Base-by-base conservation (phyloP, 2,113 vertebrate species). In the Heterochromis multidens region DNA sequence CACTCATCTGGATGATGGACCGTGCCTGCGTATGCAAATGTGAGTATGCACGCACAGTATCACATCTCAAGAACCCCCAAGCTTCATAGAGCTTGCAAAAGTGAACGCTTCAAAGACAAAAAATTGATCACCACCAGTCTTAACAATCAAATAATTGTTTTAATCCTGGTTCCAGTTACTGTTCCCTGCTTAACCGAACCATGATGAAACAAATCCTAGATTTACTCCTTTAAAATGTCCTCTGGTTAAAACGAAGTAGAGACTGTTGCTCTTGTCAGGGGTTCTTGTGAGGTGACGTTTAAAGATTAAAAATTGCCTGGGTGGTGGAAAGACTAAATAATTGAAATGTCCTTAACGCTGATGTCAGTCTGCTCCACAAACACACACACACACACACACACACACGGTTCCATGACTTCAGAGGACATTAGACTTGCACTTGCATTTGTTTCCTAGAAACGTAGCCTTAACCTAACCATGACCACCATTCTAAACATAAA, bases 1-100 rank as follows among this genome's bases (percentile, higher is more conserved):
- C 98, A 3, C 96, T 99, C 93, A 99, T 99, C 95, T 99, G 99
- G 98, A 99, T 99, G 95, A 99, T 99, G 98, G 98, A 99, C 94
- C 97, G 97, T 2, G 98, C 98, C 81, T 99, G 97, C 81, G 99
- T 99, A 89, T 99, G 98, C 95, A 99, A 99, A 96, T 85, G 99
- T 99, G 95, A 98, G 98, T 95, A 5, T 29, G 16, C 16, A 49
- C 1, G 2, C 1, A 37, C 67, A 65, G 27, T 21, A 54, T 59
- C 27, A 21, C 35, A 13, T 4, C 21, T 16, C 10, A 35, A 63
- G 29, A 72, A 49, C 16, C 16, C 65, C 25, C 9, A 40, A 57
- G 7, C 27, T 21, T 58, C n/a, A 19, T 7, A 35, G 29, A 37
- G 25, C 10, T 23, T 25, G 23, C 14, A 27, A 46, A 46, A 27